A percentile compares a stretch with the other conserved stretches of the same genome.
These are phyloP conservation scores for Caenorhabditis wallacei DNA, from an alignment of 2,888 invertebrate species.

Conservation along the genomic window DNA sequence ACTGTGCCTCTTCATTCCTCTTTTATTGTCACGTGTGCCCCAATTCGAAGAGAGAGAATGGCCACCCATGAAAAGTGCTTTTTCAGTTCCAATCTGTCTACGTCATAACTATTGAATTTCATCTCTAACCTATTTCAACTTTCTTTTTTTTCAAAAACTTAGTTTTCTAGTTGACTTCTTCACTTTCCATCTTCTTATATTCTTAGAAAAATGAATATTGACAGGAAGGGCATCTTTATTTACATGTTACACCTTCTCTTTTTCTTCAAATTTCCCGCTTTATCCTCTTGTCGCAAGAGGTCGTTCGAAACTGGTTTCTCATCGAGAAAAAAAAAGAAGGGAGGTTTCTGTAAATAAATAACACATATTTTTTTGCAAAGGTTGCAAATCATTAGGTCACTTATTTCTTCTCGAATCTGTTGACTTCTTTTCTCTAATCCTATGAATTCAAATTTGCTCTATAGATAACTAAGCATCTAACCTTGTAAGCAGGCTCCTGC, in stretches of 20 bases:
- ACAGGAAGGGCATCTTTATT: slow-evolving; percentile 28
- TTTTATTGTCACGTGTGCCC: slow-evolving; percentile 31
- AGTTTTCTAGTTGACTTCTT: too few species aligned
- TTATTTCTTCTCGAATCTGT: neutral
- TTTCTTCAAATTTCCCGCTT: slow-evolving; percentile 20
- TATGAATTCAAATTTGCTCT: too few species aligned
- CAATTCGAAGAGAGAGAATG: neutral
- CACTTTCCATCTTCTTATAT: too few species aligned
- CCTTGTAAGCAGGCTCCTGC: too few species aligned
- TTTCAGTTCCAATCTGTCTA: neutral
- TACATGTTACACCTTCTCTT: slow-evolving; percentile 30
- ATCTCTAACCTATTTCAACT: neutral
- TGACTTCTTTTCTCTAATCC: too few species aligned
- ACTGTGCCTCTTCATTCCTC: neutral
- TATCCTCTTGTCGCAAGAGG: slow-evolving; percentile 39
- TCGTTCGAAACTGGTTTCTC: slow-evolving; percentile 37
- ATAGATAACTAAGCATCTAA: too few species aligned
- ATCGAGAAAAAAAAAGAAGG: too few species aligned
- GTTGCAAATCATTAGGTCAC: slow-evolving; percentile 20
- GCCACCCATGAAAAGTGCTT: slow-evolving; percentile 14
- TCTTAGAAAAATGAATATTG: slow-evolving; percentile 5
- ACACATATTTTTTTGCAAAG: slow-evolving; percentile 9
- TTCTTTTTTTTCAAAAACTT: neutral
- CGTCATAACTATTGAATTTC: slow-evolving; percentile 19
- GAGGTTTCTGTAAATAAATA: slow-evolving; percentile 25